Evolutionary conservation across 1,140 invertebrate genomes (phyloP).

Genomic region (Eubasilissa regina): DNA sequence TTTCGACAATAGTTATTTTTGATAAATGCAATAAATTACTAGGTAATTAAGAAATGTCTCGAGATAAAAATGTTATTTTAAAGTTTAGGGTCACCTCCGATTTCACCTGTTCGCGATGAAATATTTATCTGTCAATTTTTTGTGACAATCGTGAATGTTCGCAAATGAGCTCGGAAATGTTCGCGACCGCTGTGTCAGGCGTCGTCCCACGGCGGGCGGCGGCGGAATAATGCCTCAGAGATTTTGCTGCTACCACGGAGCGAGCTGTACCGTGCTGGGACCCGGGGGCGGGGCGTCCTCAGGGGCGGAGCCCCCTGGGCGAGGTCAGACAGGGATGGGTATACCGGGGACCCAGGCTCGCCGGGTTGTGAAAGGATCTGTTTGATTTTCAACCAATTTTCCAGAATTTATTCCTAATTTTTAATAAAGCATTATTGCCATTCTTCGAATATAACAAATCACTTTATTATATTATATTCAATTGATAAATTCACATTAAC

Average conservation of each 20-base stretch:
- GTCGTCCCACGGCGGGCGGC: slow-evolving; percentile 68
- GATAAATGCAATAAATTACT: too few relatives aligned
- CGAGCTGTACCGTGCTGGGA: slow-evolving; percentile 62
- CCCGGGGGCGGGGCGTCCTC: slow-evolving; percentile 67
- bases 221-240: slow-evolving; percentile 65
- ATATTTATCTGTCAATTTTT: not conserved
- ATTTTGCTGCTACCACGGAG: slow-evolving; percentile 65
- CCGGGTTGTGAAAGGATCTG: slow-evolving; percentile 14
- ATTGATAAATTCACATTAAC: too few relatives aligned
- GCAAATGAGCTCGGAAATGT: slow-evolving; percentile 64
- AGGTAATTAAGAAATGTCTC: too few relatives aligned
- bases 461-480: too few relatives aligned
- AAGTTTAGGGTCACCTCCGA: not conserved
- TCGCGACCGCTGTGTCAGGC: slow-evolving; percentile 70
- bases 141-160: slow-evolving; percentile 29
- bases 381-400: not conserved
- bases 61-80: not conserved
- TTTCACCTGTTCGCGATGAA: too few relatives aligned
- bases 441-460: too few relatives aligned
- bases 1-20: too few relatives aligned
- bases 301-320: slow-evolving; percentile 61
- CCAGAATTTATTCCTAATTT: too few relatives aligned
- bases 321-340: slow-evolving; percentile 42
- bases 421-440: too few relatives aligned
- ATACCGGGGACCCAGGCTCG: not conserved